Conservation (phyloP, 2,113 vertebrate species). For the Rhinopomastus cyanomelas region DNA sequence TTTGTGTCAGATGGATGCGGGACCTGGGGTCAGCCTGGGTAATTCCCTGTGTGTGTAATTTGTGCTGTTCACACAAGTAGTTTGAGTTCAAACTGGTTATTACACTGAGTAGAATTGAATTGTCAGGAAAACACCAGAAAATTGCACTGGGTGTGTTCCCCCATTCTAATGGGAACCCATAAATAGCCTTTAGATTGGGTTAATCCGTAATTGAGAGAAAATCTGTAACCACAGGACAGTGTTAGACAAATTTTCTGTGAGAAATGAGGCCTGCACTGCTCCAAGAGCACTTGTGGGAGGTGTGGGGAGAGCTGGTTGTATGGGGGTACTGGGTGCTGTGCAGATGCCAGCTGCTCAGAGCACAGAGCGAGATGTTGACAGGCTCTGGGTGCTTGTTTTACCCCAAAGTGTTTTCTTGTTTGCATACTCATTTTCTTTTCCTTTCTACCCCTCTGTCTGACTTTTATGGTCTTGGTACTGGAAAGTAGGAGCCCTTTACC, state of each 20-base stretch:
- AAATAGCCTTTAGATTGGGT: not conserved
- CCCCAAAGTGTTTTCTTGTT: not conserved
- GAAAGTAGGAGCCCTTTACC: not conserved
- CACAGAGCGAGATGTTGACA: not conserved
- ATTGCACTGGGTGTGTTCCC: not conserved
- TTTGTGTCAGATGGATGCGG: not conserved
- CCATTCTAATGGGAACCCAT: not conserved
- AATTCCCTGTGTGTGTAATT: not conserved
- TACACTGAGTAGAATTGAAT: not conserved
- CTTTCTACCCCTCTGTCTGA: not conserved
- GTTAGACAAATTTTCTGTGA: not conserved
- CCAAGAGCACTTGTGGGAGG: accelerated
- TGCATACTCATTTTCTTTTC: not conserved
- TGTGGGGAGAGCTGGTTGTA: not conserved
- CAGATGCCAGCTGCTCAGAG: not conserved
- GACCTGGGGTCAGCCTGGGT: not conserved
- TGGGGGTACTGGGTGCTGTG: not conserved
- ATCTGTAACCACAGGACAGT: not conserved
- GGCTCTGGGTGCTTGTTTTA: not conserved
- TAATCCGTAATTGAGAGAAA: not conserved
- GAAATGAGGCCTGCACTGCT: not conserved
- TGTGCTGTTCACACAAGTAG: not conserved
- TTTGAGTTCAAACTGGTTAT: not conserved
- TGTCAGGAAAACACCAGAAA: not conserved
- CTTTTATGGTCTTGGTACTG: not conserved